phyloP scores from a whole-genome alignment of 37 sponge, comb jelly and placozoan genomes.

The Eunapius fragilis region DNA sequence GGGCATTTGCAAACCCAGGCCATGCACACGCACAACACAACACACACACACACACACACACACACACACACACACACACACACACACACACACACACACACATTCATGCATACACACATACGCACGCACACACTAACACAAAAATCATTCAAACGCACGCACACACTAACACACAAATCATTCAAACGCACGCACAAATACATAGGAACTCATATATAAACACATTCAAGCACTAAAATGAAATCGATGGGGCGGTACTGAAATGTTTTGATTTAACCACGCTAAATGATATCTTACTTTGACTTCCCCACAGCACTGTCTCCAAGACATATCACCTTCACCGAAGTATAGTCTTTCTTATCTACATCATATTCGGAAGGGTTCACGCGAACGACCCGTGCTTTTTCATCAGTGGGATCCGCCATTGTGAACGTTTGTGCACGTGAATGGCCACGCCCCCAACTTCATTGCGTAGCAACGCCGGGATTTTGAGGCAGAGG shows the following conservation, averaged over 20 bases:
- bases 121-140: background rate
- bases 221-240: background rate
- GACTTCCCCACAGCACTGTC: constrained; percentile 99
- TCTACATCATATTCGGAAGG: constrained; percentile 18
- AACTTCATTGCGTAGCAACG: background rate
- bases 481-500: background rate
- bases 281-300: too few relatives aligned
- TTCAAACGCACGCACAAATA: background rate
- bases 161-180: constrained; percentile 4
- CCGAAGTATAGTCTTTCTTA: constrained; percentile 36
- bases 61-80: background rate
- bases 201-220: background rate
- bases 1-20: too few relatives aligned
- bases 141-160: background rate
- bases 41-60: background rate
- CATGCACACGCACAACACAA: too few relatives aligned
- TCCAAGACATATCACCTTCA: constrained; percentile 97
- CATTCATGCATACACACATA: background rate
- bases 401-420: background rate
- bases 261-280: background rate
- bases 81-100: background rate
- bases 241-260: background rate
- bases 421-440: background rate
- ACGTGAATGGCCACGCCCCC: background rate
- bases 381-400: constrained; percentile 12